Evolutionary conservation across 1,140 invertebrate genomes (phyloP).

Genomic region (Heliconius hermathena): DNA sequence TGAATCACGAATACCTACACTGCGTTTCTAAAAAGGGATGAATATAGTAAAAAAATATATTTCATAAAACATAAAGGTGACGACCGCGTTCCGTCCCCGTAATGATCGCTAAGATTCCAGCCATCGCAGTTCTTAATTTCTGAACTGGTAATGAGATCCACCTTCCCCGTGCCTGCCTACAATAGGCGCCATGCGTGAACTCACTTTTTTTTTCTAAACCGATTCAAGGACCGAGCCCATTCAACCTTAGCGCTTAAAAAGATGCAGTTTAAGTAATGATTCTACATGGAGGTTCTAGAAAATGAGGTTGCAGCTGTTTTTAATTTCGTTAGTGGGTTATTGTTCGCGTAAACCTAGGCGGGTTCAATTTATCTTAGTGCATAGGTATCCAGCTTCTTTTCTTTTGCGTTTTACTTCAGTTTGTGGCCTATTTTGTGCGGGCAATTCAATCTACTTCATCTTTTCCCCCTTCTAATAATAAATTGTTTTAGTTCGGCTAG

Average conservation of each 20-base stretch:
- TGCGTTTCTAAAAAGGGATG: conserved; percentile 51
- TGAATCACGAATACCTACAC: conserved; percentile 40
- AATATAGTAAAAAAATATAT: conserved; percentile 56
- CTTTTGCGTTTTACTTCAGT: conserved; percentile 45
- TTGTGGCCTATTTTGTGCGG: conserved; percentile 41
- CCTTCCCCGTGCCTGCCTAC: conserved; percentile 65
- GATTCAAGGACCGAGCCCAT: conserved; percentile 70
- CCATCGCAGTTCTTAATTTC: conserved; percentile 67
- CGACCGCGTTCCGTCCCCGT: conserved; percentile 53
- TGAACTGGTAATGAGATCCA: conserved; percentile 74
- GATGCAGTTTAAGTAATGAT: conserved; percentile 78
- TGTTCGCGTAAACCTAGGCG: conserved; percentile 50
- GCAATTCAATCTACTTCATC: conserved; percentile 31
- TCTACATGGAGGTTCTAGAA: conserved; percentile 56
- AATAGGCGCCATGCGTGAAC: conserved; percentile 68
- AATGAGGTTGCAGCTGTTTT: conserved; percentile 64
- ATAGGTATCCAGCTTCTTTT: conserved; percentile 46
- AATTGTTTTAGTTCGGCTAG: conserved; percentile 6
- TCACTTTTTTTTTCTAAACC: conserved; percentile 67
- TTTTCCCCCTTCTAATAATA: conserved; percentile 20
- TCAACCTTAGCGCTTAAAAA: conserved; percentile 73
- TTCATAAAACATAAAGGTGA: conserved; percentile 57
- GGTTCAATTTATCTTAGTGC: conserved; percentile 51
- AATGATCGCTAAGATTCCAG: conserved; percentile 75
- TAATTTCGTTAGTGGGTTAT: conserved; percentile 75